Evolutionary conservation across 1,140 invertebrate genomes (phyloP), one percentile per base, ranked within the genome.

Genomic region (Eriosoma lanigerum): DNA sequence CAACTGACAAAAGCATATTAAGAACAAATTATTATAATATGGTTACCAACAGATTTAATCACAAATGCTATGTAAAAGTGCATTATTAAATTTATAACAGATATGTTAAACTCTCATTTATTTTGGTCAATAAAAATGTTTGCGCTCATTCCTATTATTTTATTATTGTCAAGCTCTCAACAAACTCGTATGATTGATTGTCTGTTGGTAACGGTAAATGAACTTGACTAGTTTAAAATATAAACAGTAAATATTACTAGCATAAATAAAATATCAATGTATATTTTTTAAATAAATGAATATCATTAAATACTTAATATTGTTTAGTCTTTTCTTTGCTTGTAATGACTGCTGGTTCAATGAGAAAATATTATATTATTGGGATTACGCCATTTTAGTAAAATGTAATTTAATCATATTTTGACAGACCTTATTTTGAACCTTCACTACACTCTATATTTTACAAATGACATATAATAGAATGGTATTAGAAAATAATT

Each of bases 281-380:
- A 24, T 56, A 38, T 6, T 62, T 78, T 58, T 46, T 29, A n/a
- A 62, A 78, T 78, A 60, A 46, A 76, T 12, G 54, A 70, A 54
- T 56, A 56, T 46, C 19, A 46, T 78, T n/a, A 78, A 62, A 62
- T 78, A 62, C 75, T 78, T 78, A 78, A 78, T 76, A 76, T 78
- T 60, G 56, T 78, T 60, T 32, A 78, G 75, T 78, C 75, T 78
- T 78, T 78, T 78, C 75, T 78, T 78, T 78, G 21, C 75, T 78
- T 58, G 75, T 78, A 78, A 78, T 78, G 75, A 78, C 75, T 78
- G 54, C 44, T 78, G 75, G 75, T 78, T 78, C 54, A 26, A 26
- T n/a, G 56, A 78, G 75, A 78, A 78, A 56, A 32, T 72, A 24
- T 66, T 60, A 26, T 60, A 29, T 75, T 48, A 48, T 29, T 3